Percentiles rank a stretch among this genome's conserved stretches.
phyloP scores from a whole-genome alignment of 2,113 vertebrate species.

The Muntiacus reevesi region DNA sequence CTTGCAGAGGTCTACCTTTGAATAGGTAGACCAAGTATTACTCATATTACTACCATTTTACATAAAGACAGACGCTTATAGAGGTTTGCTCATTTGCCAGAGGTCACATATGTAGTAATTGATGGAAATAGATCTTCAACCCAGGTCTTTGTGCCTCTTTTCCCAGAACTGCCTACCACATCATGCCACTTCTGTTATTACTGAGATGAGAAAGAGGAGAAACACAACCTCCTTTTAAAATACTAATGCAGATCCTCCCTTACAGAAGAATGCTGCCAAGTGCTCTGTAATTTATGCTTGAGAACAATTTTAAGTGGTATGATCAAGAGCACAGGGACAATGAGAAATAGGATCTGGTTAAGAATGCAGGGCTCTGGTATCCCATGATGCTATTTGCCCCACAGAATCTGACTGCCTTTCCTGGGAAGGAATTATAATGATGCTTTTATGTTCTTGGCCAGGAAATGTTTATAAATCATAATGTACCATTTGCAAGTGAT shows the following conservation, averaged over 20 bases:
- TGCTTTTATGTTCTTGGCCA: constrained; percentile 50
- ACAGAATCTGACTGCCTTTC: constrained; percentile 26
- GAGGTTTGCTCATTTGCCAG: not conserved
- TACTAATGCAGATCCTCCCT: not conserved
- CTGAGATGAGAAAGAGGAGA: not conserved
- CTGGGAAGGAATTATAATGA: constrained; percentile 34
- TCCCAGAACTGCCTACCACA: not conserved
- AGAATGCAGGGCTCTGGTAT: not conserved
- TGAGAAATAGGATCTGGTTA: not conserved
- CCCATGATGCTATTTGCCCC: not conserved
- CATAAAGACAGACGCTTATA: not conserved
- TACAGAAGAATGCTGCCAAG: not conserved
- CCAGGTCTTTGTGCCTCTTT: not conserved
- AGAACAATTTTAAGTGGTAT: not conserved
- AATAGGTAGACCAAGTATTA: not conserved
- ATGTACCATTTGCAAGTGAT: constrained; percentile 65
- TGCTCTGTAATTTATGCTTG: not conserved
- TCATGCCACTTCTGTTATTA: not conserved
- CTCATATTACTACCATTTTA: not conserved
- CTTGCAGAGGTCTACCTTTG: not conserved
- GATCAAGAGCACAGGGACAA: not conserved
- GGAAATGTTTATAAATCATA: constrained; percentile 70
- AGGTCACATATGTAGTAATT: not conserved
- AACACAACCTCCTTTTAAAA: not conserved
- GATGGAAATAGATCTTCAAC: not conserved